Percentiles rank a stretch among this genome's conserved stretches.
These are phyloP conservation scores for Myotis davidii DNA, from an alignment of 2,113 vertebrate species.

Conservation along the genomic window DNA sequence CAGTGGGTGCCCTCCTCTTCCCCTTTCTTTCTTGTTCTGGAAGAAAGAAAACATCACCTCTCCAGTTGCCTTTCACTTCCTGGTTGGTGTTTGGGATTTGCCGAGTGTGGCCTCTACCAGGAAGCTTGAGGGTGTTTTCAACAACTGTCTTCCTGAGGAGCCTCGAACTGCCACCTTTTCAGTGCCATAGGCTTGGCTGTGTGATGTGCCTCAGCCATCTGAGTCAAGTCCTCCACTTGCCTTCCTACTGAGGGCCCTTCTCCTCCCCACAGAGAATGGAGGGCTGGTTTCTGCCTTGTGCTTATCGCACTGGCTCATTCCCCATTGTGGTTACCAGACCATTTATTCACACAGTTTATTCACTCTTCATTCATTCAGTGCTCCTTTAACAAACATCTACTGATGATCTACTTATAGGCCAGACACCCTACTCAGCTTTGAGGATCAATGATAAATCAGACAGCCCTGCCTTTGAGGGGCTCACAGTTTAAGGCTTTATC, in stretches of 20 bases:
- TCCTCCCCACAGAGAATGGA: neutral
- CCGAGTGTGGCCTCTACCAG: neutral
- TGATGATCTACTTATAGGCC: neutral
- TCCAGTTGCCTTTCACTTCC: neutral
- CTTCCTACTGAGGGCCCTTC: neutral
- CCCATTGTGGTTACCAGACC: neutral
- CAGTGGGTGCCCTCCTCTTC: neutral
- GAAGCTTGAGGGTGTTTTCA: neutral
- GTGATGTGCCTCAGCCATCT: neutral
- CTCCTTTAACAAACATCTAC: neutral
- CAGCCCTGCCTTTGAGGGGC: accelerated
- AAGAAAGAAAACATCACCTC: neutral
- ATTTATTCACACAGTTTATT: neutral
- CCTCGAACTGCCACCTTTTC: neutral
- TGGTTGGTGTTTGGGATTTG: neutral
- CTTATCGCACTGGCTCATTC: neutral
- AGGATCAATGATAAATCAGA: too few relatives aligned
- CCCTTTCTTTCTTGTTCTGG: neutral
- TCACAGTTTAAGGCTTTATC: neutral
- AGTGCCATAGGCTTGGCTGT: accelerated
- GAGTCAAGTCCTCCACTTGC: neutral
- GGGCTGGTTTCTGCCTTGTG: neutral
- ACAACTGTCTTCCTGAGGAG: accelerated
- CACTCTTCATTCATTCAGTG: neutral
- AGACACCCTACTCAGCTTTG: neutral